phyloP scores from a whole-genome alignment of 2,797 vertebrate species.

The Simalia tracyae region DNA sequence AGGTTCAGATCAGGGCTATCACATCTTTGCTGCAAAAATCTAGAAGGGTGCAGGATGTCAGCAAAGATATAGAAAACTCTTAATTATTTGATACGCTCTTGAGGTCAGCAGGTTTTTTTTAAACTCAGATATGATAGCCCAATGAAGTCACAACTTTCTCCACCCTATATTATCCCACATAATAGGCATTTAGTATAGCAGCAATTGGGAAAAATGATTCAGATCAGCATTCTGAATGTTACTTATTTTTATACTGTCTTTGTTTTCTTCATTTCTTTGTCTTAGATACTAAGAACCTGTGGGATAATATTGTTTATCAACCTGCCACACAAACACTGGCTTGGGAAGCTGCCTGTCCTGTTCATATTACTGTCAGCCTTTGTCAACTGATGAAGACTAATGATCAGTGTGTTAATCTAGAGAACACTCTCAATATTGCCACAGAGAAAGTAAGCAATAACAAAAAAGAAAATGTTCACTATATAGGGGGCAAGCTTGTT shows the following conservation, averaged over 20 bases:
- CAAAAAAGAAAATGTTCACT: background rate
- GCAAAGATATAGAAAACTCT: background rate
- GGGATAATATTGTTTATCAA: constrained; percentile 71
- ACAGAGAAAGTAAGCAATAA: constrained; percentile 64
- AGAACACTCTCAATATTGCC: constrained; percentile 50
- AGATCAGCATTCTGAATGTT: background rate
- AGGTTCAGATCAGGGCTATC: background rate
- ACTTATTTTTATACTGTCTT: background rate
- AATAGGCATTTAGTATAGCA: background rate
- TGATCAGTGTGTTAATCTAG: constrained; percentile 62
- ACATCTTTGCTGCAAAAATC: background rate
- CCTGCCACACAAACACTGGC: constrained; percentile 58
- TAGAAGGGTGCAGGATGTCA: background rate
- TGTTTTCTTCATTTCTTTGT: constrained; percentile 30
- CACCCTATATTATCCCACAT: background rate
- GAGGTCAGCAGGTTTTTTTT: background rate
- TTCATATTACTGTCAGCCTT: constrained; percentile 65
- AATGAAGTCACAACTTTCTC: background rate
- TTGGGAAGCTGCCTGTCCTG: constrained; percentile 73
- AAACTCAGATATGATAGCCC: background rate
- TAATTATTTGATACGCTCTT: background rate
- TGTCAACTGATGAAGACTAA: constrained; percentile 60
- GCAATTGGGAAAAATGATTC: background rate
- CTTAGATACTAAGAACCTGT: constrained; percentile 68
- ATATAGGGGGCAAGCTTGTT: background rate